These are phyloP conservation scores for Archegozetes longisetosus DNA, from an alignment of 1,140 invertebrate species.

Conservation along the genomic window DNA sequence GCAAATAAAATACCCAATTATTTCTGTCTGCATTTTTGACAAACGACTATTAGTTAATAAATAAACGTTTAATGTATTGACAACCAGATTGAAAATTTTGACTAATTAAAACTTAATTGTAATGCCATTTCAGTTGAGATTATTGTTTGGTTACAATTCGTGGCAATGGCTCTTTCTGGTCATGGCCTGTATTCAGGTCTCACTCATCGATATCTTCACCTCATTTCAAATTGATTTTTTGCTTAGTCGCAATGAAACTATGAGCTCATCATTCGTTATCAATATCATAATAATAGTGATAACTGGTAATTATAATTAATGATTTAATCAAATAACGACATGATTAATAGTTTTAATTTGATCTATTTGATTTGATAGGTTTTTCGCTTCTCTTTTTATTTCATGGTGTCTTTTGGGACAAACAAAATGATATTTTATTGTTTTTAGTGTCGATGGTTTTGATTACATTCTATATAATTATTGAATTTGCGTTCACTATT, in stretches of 20 bases:
- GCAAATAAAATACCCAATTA: too few relatives aligned
- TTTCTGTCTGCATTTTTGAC: too few relatives aligned
- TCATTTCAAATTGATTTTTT: neutral
- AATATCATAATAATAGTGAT: conserved; percentile 10
- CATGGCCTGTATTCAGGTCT: neutral
- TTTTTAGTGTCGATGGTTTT: conserved; percentile 8
- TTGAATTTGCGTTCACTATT: conserved; percentile 13
- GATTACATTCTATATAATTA: conserved; percentile 5
- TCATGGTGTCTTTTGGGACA: conserved; percentile 7
- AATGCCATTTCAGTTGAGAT: too few relatives aligned
- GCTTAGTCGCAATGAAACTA: neutral
- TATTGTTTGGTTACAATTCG: conserved; percentile 3
- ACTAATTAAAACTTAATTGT: too few relatives aligned
- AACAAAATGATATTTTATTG: conserved; percentile 11
- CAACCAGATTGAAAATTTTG: too few relatives aligned
- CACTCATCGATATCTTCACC: neutral
- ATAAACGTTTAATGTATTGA: too few relatives aligned
- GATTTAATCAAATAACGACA: neutral
- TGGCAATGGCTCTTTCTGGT: conserved; percentile 13
- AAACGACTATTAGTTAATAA: too few relatives aligned
- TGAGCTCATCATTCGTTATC: conserved; percentile 6
- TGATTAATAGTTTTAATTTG: neutral
- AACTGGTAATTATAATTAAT: neutral
- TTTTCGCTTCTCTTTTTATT: conserved; percentile 6
- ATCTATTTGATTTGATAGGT: neutral